A percentile compares a stretch with the other conserved stretches of the same genome.
Conservation (phyloP, 1,140 invertebrate species). For the Argopecten irradians region DNA sequence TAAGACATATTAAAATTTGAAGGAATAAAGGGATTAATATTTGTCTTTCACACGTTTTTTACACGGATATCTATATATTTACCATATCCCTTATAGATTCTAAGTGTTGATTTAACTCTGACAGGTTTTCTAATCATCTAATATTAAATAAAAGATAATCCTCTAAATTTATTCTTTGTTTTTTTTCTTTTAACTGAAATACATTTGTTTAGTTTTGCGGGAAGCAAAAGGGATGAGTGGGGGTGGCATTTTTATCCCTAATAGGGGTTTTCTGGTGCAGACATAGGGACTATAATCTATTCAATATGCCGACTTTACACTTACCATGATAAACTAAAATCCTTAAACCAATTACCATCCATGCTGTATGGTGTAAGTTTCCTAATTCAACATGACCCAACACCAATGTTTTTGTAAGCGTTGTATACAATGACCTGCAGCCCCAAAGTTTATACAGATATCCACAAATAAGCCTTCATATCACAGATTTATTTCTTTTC, state of each 20-base stretch:
- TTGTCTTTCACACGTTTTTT: neutral
- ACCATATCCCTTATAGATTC: neutral
- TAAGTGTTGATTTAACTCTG: neutral
- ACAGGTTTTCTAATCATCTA: neutral
- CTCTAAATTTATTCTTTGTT: neutral
- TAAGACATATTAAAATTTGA: neutral
- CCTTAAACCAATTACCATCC: neutral
- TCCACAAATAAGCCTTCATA: too few relatives aligned
- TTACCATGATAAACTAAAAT: neutral
- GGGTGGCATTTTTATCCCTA: neutral
- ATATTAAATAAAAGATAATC: neutral
- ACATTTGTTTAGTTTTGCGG: neutral
- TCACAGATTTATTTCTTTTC: too few relatives aligned
- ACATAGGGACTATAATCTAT: neutral
- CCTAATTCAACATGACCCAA: neutral
- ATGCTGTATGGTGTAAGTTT: neutral
- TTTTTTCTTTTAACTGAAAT: neutral
- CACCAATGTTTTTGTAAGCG: too few relatives aligned
- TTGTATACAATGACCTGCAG: too few relatives aligned
- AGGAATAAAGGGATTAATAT: neutral
- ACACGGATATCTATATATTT: neutral
- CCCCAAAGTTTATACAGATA: too few relatives aligned
- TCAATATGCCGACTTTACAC: neutral
- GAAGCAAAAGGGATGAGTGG: neutral
- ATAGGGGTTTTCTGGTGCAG: neutral